Evolutionary conservation across 2,797 vertebrate genomes (phyloP), one percentile per base, ranked within the genome.

Genomic region (Notamacropus eugenii): DNA sequence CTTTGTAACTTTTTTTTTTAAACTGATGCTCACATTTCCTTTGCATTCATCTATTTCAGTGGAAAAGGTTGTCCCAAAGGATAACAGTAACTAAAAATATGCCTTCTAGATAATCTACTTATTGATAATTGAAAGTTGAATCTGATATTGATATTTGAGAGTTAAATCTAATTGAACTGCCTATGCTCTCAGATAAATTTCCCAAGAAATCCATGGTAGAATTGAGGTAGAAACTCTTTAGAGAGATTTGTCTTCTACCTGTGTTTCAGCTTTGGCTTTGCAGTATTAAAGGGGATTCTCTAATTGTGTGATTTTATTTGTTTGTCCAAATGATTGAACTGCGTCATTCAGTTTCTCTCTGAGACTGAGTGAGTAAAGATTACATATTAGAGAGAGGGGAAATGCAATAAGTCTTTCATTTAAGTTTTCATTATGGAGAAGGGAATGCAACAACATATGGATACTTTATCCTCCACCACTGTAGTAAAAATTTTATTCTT

Each of bases 401-500:
- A 92, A 0, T 96, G 54, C 92, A 96, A 13, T 97, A 93, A 93
- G 4, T 22, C 31, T 74, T 55, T 93, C 16, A 93, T 92, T 92
- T 93, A 58, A 91, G 96, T 95, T 90, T 40, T 28, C 28, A 57
- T 6, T 93, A 54, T 87, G n/a, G 40, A 90, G 93, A 96, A 97
- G 92, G 34, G 94, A 91, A 46, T 96, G 5, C 6, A 96, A 54
- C 24, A 95, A 27, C 91, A 57, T 90, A 14, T 34, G 52, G 91
- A 6, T 95, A 91, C 67, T 93, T 95, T 94, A 91, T 93, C 93
- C 91, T 74, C 8, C n/a, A 1, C 90, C 14, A 55, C 29, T 74
- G 0, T 90, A 74, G 62, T 96, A 92, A 91, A 19, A 92, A 96
- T 97, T 95, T 55, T 10, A 16, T 96, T 29, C 95, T 97, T 56